Percentiles rank a stretch among this genome's conserved stretches.
phyloP scores from a whole-genome alignment of 2,888 invertebrate species.

The Nemurella pictetii region DNA sequence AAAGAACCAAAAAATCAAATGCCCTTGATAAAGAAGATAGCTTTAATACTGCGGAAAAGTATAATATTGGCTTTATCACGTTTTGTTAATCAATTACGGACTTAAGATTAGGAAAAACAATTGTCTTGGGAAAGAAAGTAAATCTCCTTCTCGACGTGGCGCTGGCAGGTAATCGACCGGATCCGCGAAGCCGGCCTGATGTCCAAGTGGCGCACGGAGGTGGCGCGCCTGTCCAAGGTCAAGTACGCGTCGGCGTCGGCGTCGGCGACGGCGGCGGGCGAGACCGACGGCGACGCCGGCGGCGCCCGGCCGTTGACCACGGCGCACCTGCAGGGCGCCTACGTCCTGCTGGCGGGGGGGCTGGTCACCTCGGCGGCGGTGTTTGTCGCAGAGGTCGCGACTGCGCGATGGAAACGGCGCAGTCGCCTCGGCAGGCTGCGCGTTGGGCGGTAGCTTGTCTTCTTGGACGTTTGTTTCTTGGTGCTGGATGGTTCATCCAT shows the following conservation, averaged over 20 bases:
- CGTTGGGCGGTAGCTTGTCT: no score
- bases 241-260: neutral
- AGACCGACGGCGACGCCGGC: neutral
- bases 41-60: no score
- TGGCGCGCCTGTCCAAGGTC: neutral
- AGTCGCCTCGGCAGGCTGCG: no score
- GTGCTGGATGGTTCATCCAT: no score
- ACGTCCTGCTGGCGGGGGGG: neutral
- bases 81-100: no score
- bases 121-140: no score
- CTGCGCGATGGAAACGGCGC: neutral
- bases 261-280: neutral
- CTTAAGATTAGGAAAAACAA: no score
- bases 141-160: no score
- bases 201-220: slow-evolving; percentile 3
- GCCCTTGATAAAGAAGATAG: no score
- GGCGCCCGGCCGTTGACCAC: neutral
- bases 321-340: neutral
- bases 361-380: neutral
- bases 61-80: no score
- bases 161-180: neutral
- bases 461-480: no score
- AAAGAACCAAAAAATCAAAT: no score
- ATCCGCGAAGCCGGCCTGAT: slow-evolving; percentile 2
- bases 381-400: neutral